Conservation (phyloP, 2,888 invertebrate species). For the Hypercompe scribonia region DNA sequence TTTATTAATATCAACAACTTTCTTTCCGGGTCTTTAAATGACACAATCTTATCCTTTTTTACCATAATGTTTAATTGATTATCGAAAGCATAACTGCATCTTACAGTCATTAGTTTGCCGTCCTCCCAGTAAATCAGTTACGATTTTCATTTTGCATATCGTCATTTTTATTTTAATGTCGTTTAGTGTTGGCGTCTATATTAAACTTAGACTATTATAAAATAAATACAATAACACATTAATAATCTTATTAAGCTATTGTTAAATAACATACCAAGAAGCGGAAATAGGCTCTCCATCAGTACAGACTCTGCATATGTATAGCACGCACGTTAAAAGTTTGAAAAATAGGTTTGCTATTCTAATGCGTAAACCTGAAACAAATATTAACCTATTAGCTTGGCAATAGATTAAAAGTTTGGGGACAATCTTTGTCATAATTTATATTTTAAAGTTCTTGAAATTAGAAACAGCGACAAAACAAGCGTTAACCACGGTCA, state of each 20-base stretch:
- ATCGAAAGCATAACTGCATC: too few species aligned
- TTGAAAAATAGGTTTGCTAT: constrained; percentile 99
- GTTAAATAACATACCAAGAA: constrained; percentile 90
- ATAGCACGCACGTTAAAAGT: constrained; percentile 97
- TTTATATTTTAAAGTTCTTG: not conserved
- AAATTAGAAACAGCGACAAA: not conserved
- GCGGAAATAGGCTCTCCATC: constrained; percentile 96
- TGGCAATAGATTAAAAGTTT: not conserved
- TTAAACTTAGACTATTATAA: not conserved
- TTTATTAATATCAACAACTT: too few species aligned
- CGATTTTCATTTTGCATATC: too few species aligned
- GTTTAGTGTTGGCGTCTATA: not conserved
- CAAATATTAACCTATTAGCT: constrained; percentile 44
- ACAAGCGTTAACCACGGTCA: not conserved
- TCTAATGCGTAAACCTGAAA: constrained; percentile 98
- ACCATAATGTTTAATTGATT: too few species aligned
- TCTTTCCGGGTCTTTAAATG: too few species aligned
- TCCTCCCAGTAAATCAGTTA: too few species aligned
- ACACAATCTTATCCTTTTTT: too few species aligned
- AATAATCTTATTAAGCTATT: not conserved
- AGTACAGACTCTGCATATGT: constrained; percentile 96
- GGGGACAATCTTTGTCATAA: not conserved
- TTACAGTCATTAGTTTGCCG: too few species aligned
- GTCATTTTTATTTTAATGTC: too few species aligned
- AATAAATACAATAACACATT: not conserved